Conservation (phyloP, 2,113 vertebrate genomes). For the Phyllostomus discolor region DNA sequence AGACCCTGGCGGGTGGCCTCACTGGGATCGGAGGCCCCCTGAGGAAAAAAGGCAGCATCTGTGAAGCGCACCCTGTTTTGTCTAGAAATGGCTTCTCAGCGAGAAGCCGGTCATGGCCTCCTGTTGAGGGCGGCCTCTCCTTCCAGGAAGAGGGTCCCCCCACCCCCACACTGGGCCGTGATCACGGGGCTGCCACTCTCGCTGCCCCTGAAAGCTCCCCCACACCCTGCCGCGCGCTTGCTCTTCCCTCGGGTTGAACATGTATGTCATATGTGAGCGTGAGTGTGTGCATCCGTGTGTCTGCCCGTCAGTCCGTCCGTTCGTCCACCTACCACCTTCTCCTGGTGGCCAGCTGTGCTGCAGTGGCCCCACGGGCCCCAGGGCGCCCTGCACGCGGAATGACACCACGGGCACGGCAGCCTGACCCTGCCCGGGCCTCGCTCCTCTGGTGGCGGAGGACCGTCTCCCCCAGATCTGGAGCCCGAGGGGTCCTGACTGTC, state of each 20-base stretch:
- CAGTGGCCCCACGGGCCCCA: background rate
- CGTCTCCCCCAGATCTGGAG: background rate
- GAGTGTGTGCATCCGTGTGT: background rate
- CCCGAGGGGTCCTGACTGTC: background rate
- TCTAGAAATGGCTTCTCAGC: constrained; percentile 28
- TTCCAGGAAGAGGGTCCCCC: background rate
- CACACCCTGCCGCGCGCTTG: background rate
- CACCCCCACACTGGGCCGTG: background rate
- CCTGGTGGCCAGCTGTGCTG: background rate
- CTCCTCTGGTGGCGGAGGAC: background rate
- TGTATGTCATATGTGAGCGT: background rate
- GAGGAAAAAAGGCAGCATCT: constrained; percentile 18
- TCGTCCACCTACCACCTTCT: background rate
- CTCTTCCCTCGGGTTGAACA: no score
- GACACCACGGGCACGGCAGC: background rate
- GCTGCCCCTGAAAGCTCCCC: background rate
- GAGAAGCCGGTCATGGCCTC: background rate
- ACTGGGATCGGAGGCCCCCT: constrained; percentile 5
- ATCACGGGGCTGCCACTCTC: background rate
- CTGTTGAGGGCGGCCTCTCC: background rate
- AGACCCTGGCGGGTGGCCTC: background rate
- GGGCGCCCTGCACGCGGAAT: background rate
- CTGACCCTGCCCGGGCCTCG: background rate
- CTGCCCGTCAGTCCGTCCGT: no score
- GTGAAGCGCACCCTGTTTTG: constrained; percentile 1